Evolutionary conservation across 2,797 vertebrate species (phyloP), one percentile per base, ranked within the genome.

Genomic region (Amphiprion clarkii): DNA sequence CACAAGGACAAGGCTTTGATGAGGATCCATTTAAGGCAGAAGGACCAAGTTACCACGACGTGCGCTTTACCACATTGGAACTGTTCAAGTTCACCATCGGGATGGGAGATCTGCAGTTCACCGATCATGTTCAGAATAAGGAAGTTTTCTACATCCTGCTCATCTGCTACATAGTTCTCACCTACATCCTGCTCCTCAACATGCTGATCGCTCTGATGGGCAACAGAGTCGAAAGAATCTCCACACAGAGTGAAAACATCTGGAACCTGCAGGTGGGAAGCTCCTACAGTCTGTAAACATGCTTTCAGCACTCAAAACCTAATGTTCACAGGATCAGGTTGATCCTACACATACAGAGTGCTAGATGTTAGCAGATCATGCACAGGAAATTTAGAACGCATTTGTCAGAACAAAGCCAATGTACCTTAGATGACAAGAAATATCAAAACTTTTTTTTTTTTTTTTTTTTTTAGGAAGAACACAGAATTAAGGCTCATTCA

Each of bases 1-100:
- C 59, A 5, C 21, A 0, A 5, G 60, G 29, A 5, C 11, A 66
- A 61, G 71, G 17, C 19, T 52, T 66, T 0, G n/a, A 5, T 0
- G 3, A 0, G 0, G 67, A 72, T 51, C 25, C 85, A 0, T 49
- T 79, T 5, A 14, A 33, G n/a, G 44, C 76, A 1, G 71, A 87
- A n/a, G 88, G 80, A 67, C 86, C 78, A 0, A 87, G 88, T 0
- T 97, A 94, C 0, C 78, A 88, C 0, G 91, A 94, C 63, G 80
- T 98, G 60, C 44, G 92, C 2, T 95, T 92, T 0, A 95, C 96
- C 1, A 94, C 87, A 0, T 62, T 98, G 93, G 96, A 98, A 74
- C 84, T 99, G 79, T 98, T 99, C 92, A 97, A 97, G 86, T 97
- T 99, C 93, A 97, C 97, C n/a, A 97, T 98, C 0, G 97, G 97